Evolutionary conservation across 2,888 invertebrate species (phyloP), one percentile per base, ranked within the genome.

Genomic region (Caenorhabditis virilis): DNA sequence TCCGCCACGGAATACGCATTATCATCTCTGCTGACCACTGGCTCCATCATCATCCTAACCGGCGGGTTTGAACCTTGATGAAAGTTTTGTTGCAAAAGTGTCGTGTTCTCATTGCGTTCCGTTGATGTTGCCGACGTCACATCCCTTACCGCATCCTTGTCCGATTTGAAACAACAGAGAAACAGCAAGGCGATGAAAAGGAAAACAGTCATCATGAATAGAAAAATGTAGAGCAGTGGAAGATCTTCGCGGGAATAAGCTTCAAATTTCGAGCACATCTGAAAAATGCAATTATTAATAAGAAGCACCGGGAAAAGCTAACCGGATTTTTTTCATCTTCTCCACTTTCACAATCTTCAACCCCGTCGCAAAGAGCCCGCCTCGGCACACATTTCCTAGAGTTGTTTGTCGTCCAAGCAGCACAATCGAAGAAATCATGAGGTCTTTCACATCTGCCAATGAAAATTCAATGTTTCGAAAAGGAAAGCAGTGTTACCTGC

Each of bases 381-480:
- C 53, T 23, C 3, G 6, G n/a, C 2, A 53, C 23, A 36, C 53
- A 53, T 18, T 33, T 22, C 5, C 16, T 20, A 7, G 25, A 26
- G 6, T n/a, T 33, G 9, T 11, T 16, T 6, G 13, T 22, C 2
- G 6, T 6, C 9, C 39, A 9, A 3, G 53, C 43, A 7, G 16
- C 53, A 35, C 53, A 53, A 33, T 53, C 53, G 16, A 43, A 53
- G 23, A 38, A 26, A 11, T 33, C 45, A 25, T 42, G 23, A 2
- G 53, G 53, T 23, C 39, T 23, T 42, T 42, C 35, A 16, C 53
- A 53, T 46, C 53, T 50, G 27, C 13, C 30, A 30, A 9, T 30
- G 6, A 30, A 13, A 6, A 9, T 30, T 9, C 30, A 18, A 47
- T 20, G 23, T 25, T 43, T 20, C 18, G 6, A 38, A 38, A 38